Percentiles rank a stretch among this genome's conserved stretches.
These are phyloP conservation scores for Oscheius sp. DNA, from an alignment of 2,888 invertebrate species.

Conservation along the genomic window DNA sequence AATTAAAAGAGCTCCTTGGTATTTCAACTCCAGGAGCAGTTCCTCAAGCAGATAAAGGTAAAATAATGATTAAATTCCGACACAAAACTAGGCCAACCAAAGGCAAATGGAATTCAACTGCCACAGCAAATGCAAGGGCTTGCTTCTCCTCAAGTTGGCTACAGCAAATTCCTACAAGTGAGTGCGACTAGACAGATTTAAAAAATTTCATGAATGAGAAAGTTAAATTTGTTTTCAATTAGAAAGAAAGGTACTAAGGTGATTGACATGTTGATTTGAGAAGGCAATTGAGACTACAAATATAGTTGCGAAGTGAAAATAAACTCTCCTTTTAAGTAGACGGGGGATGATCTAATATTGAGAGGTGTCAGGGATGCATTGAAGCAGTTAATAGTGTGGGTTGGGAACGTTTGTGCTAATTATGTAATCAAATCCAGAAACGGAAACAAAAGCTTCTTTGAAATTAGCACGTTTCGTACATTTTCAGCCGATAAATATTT, in stretches of 20 bases:
- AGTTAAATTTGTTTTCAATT: not conserved
- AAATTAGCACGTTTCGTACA: not conserved
- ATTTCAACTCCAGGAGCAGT: too few relatives aligned
- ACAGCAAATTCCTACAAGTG: constrained; percentile 14
- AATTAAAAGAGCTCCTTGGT: constrained; percentile 83
- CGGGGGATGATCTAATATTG: not conserved
- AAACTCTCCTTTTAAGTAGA: not conserved
- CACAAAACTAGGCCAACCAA: not conserved
- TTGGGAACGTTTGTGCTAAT: not conserved
- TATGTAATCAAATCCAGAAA: not conserved
- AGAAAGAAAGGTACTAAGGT: too few relatives aligned
- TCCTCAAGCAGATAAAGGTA: constrained; percentile 2
- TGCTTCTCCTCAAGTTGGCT: not conserved
- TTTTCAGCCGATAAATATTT: constrained; percentile 72
- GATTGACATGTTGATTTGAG: too few relatives aligned
- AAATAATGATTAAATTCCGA: not conserved
- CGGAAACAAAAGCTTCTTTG: not conserved
- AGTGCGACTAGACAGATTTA: not conserved
- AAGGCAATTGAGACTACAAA: not conserved
- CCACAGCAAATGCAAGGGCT: not conserved
- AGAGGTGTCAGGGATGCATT: not conserved
- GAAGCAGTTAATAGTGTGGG: constrained; percentile 3
- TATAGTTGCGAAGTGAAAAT: not conserved
- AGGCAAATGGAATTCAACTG: not conserved
- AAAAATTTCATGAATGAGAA: not conserved